Evolutionary conservation across 2,797 vertebrate genomes (phyloP), one percentile per base, ranked within the genome.

Genomic region (Okamejei kenojei): DNA sequence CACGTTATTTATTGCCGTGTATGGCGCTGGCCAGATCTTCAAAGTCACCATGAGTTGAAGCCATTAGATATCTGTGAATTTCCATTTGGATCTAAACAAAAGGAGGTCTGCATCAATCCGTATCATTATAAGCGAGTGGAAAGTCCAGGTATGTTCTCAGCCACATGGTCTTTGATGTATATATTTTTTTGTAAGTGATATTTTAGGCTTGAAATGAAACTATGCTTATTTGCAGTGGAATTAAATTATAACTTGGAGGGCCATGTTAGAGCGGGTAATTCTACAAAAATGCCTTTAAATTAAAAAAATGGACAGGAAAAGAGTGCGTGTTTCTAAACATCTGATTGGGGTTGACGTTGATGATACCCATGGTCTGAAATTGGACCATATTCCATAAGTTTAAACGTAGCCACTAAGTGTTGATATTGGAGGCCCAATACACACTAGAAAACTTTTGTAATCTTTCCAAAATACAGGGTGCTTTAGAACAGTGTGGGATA

Each of bases 81-180:
- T 96, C 99, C 98, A 13, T 99, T 99, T 95, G 99, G 99, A 95
- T 99, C 99, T 94, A 99, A 99, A 94, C 99, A 99, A 96, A 99
- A 99, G 96, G 99, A 99, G 96, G 99, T 99, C 94, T 99, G 99
- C 96, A 99, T 99, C 96, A 99, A 99, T 96, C 99, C 99, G 0
- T 99, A 99, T 97, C 99, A 99, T 96, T 99, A 99, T 95, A 99
- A 99, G 95, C 96, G 99, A 94, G 98, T 99, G 94, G 98, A 99
- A 95, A 99, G 98, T 96, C 98, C 98, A 95, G 98, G 98, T 99
- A 97, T 78, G 97, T 97, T 94, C 94, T 74, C 19, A 76, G 45
- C 23, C 10, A 35, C 19, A 32, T 81, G 29, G 38, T 13, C 26
- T 68, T 7, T 68, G 17, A 29, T 61, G 4, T 29, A 19, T 68